Evolutionary conservation across 2,113 vertebrate genomes (phyloP), one percentile per base, ranked within the genome.

Genomic region (Rhegmatorhina hoffmannsi): DNA sequence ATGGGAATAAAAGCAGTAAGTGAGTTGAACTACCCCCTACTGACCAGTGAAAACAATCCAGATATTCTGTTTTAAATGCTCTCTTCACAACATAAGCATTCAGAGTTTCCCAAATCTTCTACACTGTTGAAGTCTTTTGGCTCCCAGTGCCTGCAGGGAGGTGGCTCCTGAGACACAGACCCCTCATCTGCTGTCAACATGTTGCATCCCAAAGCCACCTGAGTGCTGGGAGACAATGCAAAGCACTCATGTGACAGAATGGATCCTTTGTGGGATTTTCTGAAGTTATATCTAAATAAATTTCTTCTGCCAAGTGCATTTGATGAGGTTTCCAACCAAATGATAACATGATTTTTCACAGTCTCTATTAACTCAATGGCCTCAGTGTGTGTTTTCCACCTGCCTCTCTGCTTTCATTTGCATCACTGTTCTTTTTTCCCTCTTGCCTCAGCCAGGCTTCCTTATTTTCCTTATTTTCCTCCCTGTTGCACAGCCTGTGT

Each of bases 1-100:
- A 62, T 59, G 79, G 78, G 79, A 94, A 89, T 95, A 84, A 90
- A 87, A 91, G 63, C 83, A 92, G 59, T 25, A 62, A 85, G 43
- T 11, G 75, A 64, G 70, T 67, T 44, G 79, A 92, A 19, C 26
- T 34, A 5, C 31, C 34, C 78, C 68, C 50, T 25, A 58, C 63
- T 46, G 80, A 34, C 31, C 60, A 69, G 3, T 26, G 53, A 75
- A 78, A 96, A 75, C 91, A 81, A 64, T 10, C 19, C 68, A 60
- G 79, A 74, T 46, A 77, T 90, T 90, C 44, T 56, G 19, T 50
- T 67, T 62, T 64, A 84, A 87, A 56, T 20, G 49, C 43, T 79
- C 9, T 1, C 44, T 76, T 69, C 67, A 31, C 73, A 56, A 69
- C 68, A 36, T 12, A 33, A 43, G 53, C 44, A 53, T 53, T 31